Conservation (phyloP, 2,888 invertebrate species). For the Cosmia pyralina region DNA sequence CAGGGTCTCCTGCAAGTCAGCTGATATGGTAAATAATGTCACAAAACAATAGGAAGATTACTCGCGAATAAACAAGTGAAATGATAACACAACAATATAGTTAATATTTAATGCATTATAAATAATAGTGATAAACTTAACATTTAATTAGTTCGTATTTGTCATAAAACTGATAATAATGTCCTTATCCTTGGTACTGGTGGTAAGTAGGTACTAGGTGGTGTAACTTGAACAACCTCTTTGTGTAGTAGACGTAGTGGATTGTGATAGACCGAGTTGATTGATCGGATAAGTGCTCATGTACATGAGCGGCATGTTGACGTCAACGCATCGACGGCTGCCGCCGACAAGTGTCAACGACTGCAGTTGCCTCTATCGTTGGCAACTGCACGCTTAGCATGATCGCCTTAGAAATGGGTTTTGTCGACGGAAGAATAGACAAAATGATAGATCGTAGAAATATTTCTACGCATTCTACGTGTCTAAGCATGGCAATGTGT, state of each 20-base stretch:
- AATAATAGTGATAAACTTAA: slow-evolving; percentile 1
- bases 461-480: too few relatives aligned
- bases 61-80: slow-evolving; percentile 21
- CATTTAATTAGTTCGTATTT: slow-evolving; percentile 19
- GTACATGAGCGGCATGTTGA: too few relatives aligned
- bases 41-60: slow-evolving; percentile 21
- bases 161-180: slow-evolving; percentile 21
- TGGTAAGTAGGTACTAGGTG: neutral
- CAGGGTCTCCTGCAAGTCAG: neutral
- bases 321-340: too few relatives aligned
- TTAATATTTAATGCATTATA: slow-evolving; percentile 13
- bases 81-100: slow-evolving; percentile 34
- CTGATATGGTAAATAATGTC: slow-evolving; percentile 6
- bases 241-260: slow-evolving; percentile 1
- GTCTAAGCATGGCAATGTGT: too few relatives aligned
- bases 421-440: too few relatives aligned
- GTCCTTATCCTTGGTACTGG: neutral
- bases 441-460: too few relatives aligned
- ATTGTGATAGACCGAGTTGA: neutral
- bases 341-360: too few relatives aligned
- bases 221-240: neutral
- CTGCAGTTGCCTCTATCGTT: too few relatives aligned
- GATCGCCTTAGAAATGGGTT: too few relatives aligned
- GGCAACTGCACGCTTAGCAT: too few relatives aligned
- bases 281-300: neutral